Evolutionary conservation across 2,797 vertebrate species (phyloP).

Genomic region (Periparus ater): DNA sequence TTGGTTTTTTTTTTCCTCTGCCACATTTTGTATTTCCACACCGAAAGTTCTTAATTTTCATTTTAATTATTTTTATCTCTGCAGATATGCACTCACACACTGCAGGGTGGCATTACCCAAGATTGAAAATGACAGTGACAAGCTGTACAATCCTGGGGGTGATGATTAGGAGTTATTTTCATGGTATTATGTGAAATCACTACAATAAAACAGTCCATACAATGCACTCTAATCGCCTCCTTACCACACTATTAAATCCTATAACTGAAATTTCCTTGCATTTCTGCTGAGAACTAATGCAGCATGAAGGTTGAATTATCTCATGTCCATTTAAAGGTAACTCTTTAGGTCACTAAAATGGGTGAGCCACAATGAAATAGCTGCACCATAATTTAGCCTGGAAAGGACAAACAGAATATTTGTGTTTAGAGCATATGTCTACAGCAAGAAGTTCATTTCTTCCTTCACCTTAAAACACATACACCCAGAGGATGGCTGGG

Average conservation of each 20-base stretch:
- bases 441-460: neutral
- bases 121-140: neutral
- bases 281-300: constrained; percentile 55
- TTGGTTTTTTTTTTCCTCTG: neutral
- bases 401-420: neutral
- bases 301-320: constrained; percentile 57
- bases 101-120: neutral
- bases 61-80: constrained; percentile 23
- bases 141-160: neutral
- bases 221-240: neutral
- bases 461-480: neutral
- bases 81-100: neutral
- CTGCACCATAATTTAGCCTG: neutral
- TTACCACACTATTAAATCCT: constrained; percentile 23
- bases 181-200: neutral
- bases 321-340: constrained; percentile 33
- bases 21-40: neutral
- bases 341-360: constrained; percentile 2
- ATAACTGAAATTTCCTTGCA: neutral
- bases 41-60: neutral
- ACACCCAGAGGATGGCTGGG: neutral
- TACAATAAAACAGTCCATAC: constrained; percentile 34
- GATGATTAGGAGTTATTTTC: constrained; percentile 16
- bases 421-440: neutral
- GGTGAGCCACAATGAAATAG: neutral